These are phyloP conservation scores for Saxicola maurus DNA, from an alignment of 2,797 vertebrate genomes.

Conservation along the genomic window DNA sequence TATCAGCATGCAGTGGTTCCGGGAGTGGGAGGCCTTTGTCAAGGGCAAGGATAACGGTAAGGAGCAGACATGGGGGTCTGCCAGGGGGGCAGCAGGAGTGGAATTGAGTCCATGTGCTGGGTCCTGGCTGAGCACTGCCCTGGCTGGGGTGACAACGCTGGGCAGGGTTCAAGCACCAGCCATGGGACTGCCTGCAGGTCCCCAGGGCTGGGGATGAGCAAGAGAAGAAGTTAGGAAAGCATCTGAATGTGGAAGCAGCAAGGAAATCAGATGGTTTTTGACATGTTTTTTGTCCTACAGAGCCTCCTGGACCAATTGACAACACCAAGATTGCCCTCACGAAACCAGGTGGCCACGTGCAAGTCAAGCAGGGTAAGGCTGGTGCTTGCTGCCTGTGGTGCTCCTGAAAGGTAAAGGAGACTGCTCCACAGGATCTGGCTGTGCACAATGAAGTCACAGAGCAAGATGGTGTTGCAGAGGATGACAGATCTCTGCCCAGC, in stretches of 20 bases:
- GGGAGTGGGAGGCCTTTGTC: slow-evolving; percentile 97
- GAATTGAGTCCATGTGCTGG: rapidly evolving
- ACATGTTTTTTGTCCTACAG: slow-evolving; percentile 52
- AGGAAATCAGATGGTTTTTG: neutral
- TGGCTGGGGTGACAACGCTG: neutral
- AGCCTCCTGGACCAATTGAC: slow-evolving; percentile 92
- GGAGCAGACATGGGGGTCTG: neutral
- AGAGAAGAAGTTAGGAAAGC: neutral
- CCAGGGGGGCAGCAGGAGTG: neutral
- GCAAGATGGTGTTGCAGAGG: neutral
- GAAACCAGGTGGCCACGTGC: slow-evolving; percentile 88
- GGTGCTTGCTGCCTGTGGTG: neutral
- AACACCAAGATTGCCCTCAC: slow-evolving; percentile 91
- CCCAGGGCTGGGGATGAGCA: neutral
- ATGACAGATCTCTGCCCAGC: neutral
- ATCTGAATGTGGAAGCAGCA: rapidly evolving
- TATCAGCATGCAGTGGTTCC: slow-evolving; percentile 99
- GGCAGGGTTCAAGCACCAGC: neutral
- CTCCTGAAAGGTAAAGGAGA: neutral
- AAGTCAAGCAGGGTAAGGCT: slow-evolving; percentile 89
- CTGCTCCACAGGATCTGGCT: neutral
- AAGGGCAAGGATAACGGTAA: slow-evolving; percentile 96
- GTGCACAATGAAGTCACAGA: neutral
- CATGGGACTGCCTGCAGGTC: neutral
- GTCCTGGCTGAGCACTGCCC: neutral